phyloP scores from a whole-genome alignment of 2,888 invertebrate genomes.

The Celastrina argiolus region DNA sequence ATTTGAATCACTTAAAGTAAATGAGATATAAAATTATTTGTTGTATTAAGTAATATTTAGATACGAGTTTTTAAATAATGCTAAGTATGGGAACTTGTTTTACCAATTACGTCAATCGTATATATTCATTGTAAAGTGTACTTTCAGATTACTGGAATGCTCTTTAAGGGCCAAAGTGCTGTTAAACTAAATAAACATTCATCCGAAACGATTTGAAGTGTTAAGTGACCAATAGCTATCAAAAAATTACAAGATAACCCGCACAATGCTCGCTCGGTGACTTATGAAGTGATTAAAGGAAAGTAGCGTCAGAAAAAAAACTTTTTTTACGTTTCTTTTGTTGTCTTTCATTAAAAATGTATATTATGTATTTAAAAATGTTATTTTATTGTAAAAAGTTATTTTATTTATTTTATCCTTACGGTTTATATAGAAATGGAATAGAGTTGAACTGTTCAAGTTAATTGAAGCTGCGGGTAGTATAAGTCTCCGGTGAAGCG shows the following conservation, averaged over 20 bases:
- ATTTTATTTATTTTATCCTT: neutral
- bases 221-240: slow-evolving; percentile 75
- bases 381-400: neutral
- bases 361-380: neutral
- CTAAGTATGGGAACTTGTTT: slow-evolving; percentile 13
- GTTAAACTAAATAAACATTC: slow-evolving; percentile 73
- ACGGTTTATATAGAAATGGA: neutral
- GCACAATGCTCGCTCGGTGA: slow-evolving; percentile 65
- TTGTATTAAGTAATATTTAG: slow-evolving; percentile 1
- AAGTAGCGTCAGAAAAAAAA: slow-evolving; percentile 47
- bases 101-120: slow-evolving; percentile 63
- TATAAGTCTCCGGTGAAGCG: slow-evolving; percentile 6
- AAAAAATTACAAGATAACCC: slow-evolving; percentile 74
- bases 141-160: slow-evolving; percentile 72
- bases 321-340: neutral
- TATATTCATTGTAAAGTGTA: slow-evolving; percentile 73
- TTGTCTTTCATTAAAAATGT: neutral
- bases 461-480: neutral
- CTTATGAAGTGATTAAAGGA: slow-evolving; percentile 73
- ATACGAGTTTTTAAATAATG: slow-evolving; percentile 6
- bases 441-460: neutral
- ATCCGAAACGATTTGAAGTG: slow-evolving; percentile 71
- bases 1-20: neutral
- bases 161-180: slow-evolving; percentile 61
- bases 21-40: slow-evolving; percentile 1